Percentiles rank a stretch among this genome's conserved stretches.
Conservation (phyloP, 2,888 invertebrate genomes). For the Octonoba sinensis region DNA sequence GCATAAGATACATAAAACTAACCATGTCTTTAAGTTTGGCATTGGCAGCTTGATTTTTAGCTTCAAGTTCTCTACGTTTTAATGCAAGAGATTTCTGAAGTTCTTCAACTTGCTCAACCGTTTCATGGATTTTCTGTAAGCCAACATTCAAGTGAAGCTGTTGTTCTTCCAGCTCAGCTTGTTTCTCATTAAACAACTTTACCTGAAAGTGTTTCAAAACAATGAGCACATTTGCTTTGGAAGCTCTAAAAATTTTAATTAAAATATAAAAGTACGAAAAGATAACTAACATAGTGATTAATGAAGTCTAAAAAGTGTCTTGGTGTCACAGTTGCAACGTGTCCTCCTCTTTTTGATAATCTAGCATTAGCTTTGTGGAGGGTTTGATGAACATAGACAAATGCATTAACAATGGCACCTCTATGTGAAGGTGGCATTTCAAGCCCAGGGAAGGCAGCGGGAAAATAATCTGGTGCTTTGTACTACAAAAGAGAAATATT, state of each 20-base stretch:
- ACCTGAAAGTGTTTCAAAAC: constrained; percentile 72
- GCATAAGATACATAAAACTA: not conserved
- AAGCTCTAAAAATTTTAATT: not conserved
- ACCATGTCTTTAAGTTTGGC: constrained; percentile 99
- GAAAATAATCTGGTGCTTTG: constrained; percentile 90
- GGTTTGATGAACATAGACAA: constrained; percentile 98
- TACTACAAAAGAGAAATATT: constrained; percentile 74
- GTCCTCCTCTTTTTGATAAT: constrained; percentile 89
- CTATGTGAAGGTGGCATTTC: constrained; percentile 81
- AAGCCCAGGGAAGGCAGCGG: constrained; percentile 84
- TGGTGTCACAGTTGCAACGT: constrained; percentile 98
- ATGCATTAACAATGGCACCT: constrained; percentile 98
- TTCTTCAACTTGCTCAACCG: constrained; percentile 98
- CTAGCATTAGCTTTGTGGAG: constrained; percentile 93
- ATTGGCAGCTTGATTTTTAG: constrained; percentile 98
- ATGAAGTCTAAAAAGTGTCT: constrained; percentile 99
- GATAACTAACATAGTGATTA: constrained; percentile 86
- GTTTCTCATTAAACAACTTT: constrained; percentile 95
- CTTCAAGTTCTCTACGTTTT: constrained; percentile 85
- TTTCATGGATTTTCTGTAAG: constrained; percentile 98
- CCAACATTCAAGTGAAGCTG: constrained; percentile 99
- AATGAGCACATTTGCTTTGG: not conserved
- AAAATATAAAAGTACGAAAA: not conserved
- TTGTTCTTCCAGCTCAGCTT: constrained; percentile 97
- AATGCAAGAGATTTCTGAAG: constrained; percentile 98